Conservation (phyloP, 2,113 vertebrate species). For the Heterotis niloticus region DNA sequence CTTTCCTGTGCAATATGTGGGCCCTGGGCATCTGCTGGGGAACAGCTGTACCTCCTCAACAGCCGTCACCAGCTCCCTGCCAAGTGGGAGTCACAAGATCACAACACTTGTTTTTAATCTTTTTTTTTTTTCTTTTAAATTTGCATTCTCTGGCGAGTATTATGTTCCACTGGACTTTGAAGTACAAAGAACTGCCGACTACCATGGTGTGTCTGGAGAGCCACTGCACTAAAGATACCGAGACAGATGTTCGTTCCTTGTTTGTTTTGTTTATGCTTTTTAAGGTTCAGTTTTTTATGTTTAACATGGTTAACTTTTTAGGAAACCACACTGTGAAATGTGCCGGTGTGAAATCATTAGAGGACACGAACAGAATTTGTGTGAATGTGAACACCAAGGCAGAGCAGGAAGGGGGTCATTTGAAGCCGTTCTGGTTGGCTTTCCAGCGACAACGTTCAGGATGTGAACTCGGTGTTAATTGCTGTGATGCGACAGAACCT, state of each 20-base stretch:
- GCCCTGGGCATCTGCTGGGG: not conserved
- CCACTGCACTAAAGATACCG: not conserved
- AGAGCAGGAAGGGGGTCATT: too few relatives aligned
- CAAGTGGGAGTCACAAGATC: not conserved
- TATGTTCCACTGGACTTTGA: not conserved
- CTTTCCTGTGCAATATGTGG: constrained; percentile 13
- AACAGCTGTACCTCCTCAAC: not conserved
- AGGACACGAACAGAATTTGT: not conserved
- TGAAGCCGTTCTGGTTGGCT: too few relatives aligned
- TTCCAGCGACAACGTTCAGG: too few relatives aligned
- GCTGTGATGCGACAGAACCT: too few relatives aligned
- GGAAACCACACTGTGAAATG: not conserved
- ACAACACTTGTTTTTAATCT: not conserved
- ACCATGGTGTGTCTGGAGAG: not conserved
- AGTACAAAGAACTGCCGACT: not conserved
- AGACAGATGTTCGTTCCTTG: not conserved
- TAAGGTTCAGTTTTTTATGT: not conserved
- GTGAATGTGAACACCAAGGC: too few relatives aligned
- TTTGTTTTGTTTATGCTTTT: too few relatives aligned
- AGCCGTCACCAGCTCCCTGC: not conserved
- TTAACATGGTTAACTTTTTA: not conserved
- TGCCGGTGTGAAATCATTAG: not conserved
- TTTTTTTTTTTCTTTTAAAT: not conserved
- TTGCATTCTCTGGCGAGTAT: not conserved
- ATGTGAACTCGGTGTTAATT: too few relatives aligned